phyloP scores from a whole-genome alignment of 2,797 vertebrate species.

The Sebastes ruberrimus region DNA sequence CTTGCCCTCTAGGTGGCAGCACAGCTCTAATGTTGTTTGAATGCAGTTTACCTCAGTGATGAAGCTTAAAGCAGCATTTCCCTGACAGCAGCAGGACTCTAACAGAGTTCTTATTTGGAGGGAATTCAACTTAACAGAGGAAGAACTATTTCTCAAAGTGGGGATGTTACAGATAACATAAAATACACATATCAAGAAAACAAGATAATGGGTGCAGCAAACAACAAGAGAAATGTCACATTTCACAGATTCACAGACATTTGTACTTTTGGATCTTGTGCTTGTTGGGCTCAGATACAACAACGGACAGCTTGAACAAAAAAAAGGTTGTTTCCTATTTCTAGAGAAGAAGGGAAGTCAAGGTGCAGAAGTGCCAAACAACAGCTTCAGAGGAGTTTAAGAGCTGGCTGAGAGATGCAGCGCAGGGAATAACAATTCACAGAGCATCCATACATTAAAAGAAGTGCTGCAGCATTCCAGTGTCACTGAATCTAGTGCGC shows the following conservation, averaged over 20 bases:
- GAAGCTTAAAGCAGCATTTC: constrained; percentile 39
- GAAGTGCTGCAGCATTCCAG: constrained; percentile 38
- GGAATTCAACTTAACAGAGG: background rate
- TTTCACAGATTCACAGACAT: constrained; percentile 24
- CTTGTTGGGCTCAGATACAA: constrained; percentile 32
- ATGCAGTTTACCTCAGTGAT: constrained; percentile 15
- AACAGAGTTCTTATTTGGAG: background rate
- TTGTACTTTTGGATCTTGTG: constrained; percentile 25
- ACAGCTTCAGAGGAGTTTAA: constrained; percentile 42
- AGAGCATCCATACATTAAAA: constrained; percentile 64
- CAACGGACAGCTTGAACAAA: background rate
- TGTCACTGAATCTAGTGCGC: constrained; percentile 22
- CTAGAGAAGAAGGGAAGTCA: constrained; percentile 16
- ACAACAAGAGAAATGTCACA: background rate
- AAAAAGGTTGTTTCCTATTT: constrained; percentile 4
- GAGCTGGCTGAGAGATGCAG: constrained; percentile 52
- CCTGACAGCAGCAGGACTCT: constrained; percentile 18
- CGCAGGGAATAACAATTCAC: constrained; percentile 59
- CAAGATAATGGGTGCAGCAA: background rate
- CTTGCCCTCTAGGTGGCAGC: constrained; percentile 44
- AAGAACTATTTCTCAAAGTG: background rate
- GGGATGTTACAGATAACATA: background rate
- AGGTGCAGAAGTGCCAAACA: constrained; percentile 50
- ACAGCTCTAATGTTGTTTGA: constrained; percentile 12
- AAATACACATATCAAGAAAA: background rate